These are phyloP conservation scores for Pipistrellus pygmaeus DNA, from an alignment of 2,797 vertebrate genomes.

Conservation along the genomic window DNA sequence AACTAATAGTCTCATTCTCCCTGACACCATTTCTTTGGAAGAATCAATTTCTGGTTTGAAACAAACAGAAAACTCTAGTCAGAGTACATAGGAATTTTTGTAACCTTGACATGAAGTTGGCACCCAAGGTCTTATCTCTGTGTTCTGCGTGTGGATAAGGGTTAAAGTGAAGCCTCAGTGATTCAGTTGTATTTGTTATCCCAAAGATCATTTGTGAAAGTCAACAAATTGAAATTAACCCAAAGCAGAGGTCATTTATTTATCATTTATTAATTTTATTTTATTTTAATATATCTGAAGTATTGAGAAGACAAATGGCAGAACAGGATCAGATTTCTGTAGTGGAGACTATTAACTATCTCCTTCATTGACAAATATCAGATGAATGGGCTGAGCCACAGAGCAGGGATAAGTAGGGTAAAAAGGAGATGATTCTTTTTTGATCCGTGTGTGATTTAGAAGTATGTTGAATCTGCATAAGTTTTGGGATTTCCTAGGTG, in stretches of 20 bases:
- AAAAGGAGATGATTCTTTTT: background rate
- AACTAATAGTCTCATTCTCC: background rate
- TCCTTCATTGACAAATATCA: background rate
- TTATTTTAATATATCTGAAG: slow-evolving; percentile 12
- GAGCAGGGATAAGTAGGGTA: background rate
- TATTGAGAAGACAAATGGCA: background rate
- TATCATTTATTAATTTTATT: background rate
- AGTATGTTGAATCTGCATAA: background rate
- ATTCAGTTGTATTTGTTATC: background rate
- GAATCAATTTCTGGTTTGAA: background rate
- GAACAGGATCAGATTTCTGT: background rate
- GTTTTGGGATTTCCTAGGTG: background rate
- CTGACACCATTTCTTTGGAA: background rate
- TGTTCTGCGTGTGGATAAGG: background rate
- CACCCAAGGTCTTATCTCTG: background rate
- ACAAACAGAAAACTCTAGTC: background rate
- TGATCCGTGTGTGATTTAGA: background rate
- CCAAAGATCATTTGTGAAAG: background rate
- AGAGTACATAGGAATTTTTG: background rate
- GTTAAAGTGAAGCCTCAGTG: background rate
- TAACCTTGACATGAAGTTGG: background rate
- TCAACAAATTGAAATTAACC: background rate
- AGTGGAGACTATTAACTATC: background rate
- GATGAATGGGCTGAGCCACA: background rate
- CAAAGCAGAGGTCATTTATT: background rate